Percentiles rank a stretch among this genome's conserved stretches.
These are phyloP conservation scores for Melanostoma scalare DNA, from an alignment of 2,888 invertebrate genomes.

Conservation along the genomic window DNA sequence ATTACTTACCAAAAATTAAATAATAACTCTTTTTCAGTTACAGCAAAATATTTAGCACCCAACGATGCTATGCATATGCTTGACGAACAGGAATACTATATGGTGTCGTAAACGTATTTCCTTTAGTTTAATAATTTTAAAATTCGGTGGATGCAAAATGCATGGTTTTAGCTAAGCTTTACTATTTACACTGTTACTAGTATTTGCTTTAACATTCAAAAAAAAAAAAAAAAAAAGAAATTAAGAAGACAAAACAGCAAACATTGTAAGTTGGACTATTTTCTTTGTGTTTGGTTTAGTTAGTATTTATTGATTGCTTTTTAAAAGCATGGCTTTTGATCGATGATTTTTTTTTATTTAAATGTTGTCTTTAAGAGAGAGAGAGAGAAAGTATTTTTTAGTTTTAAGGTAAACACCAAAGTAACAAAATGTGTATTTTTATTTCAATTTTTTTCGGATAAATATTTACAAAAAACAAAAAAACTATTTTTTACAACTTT, in stretches of 20 bases:
- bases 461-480: slow-evolving; percentile 53
- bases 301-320: slow-evolving; percentile 1
- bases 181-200: not conserved
- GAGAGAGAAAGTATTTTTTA: slow-evolving; percentile 44
- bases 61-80: slow-evolving; percentile 87
- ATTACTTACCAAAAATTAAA: slow-evolving; percentile 16
- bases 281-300: not conserved
- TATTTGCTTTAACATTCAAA: slow-evolving; percentile 9
- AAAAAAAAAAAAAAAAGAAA: slow-evolving; percentile 9
- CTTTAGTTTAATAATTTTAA: not conserved
- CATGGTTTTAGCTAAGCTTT: slow-evolving; percentile 51
- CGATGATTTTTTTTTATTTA: slow-evolving; percentile 22
- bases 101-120: slow-evolving; percentile 76
- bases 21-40: slow-evolving; percentile 78
- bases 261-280: slow-evolving; percentile 24
- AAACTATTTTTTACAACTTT: slow-evolving; percentile 49
- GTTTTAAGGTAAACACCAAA: slow-evolving; percentile 62
- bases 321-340: slow-evolving; percentile 56
- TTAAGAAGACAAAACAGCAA: slow-evolving; percentile 24
- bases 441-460: slow-evolving; percentile 24
- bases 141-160: slow-evolving; percentile 9
- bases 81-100: slow-evolving; percentile 82
- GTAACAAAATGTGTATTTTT: slow-evolving; percentile 32
- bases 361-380: slow-evolving; percentile 10
- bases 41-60: slow-evolving; percentile 86